Evolutionary conservation across 2,888 invertebrate species (phyloP).

Genomic region (Campoletis raptor): DNA sequence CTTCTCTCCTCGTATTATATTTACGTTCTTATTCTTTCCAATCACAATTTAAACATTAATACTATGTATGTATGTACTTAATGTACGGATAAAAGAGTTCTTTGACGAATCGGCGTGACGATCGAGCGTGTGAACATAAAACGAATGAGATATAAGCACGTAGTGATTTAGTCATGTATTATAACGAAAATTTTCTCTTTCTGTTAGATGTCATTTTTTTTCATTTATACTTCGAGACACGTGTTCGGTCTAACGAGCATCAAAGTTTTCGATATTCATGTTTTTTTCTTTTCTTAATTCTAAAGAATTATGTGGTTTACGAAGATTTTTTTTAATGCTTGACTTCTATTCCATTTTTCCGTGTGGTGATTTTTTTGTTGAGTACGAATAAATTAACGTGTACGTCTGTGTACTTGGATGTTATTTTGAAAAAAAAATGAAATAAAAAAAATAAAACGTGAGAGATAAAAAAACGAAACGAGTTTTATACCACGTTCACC

Average conservation of each 20-base stretch:
- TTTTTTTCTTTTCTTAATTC: no score
- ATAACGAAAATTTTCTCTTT: not conserved
- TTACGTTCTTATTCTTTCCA: slow-evolving; percentile 1
- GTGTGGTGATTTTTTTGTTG: not conserved
- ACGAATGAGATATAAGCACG: not conserved
- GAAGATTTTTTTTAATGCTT: no score
- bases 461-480: slow-evolving; percentile 34
- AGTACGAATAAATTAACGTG: not conserved
- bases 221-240: not conserved
- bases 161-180: slow-evolving; percentile 5
- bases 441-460: slow-evolving; percentile 29
- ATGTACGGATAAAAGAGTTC: not conserved
- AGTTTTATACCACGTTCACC: slow-evolving; percentile 37
- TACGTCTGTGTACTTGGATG: slow-evolving; percentile 14
- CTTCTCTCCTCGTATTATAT: not conserved
- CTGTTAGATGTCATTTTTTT: no score
- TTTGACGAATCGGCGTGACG: slow-evolving; percentile 13
- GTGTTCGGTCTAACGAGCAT: not conserved
- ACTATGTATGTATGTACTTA: not conserved
- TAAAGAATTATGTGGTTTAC: no score
- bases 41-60: slow-evolving; percentile 17
- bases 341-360: no score
- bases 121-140: not conserved
- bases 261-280: no score
- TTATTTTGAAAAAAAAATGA: not conserved